Conservation (phyloP, 2,888 invertebrate species). For the Rhimphoctona megacephalus region DNA sequence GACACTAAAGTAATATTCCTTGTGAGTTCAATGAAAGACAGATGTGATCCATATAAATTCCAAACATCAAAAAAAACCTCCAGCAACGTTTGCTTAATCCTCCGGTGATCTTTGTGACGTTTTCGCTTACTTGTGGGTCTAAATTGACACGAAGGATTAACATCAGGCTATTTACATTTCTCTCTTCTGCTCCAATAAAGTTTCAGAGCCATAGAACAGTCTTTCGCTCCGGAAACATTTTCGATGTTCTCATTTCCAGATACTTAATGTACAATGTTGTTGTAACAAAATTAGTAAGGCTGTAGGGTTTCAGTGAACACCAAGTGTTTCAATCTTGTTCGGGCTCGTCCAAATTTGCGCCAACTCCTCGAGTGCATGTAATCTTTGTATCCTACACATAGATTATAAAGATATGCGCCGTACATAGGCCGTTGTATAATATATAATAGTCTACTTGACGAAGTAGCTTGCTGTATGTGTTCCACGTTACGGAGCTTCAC, state of each 20-base stretch:
- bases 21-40: neutral
- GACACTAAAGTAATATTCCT: no score
- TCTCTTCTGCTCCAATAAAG: neutral
- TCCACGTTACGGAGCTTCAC: conserved; percentile 25
- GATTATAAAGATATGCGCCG: conserved; percentile 7
- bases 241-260: neutral
- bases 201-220: neutral
- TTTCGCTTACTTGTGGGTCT: neutral
- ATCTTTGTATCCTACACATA: conserved; percentile 8
- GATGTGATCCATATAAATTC: neutral
- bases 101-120: neutral
- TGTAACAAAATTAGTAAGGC: neutral
- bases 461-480: conserved; percentile 20
- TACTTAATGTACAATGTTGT: neutral
- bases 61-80: neutral
- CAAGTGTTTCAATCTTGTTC: neutral
- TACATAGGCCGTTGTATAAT: neutral
- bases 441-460: conserved; percentile 20
- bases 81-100: neutral
- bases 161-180: neutral
- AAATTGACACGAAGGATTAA: neutral
- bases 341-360: conserved; percentile 5
- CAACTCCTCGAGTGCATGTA: neutral
- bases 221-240: neutral
- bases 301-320: neutral